Percentiles rank a stretch among this genome's conserved stretches.
These are phyloP conservation scores for Tupaia tana DNA, from an alignment of 2,113 vertebrate genomes.

Conservation along the genomic window DNA sequence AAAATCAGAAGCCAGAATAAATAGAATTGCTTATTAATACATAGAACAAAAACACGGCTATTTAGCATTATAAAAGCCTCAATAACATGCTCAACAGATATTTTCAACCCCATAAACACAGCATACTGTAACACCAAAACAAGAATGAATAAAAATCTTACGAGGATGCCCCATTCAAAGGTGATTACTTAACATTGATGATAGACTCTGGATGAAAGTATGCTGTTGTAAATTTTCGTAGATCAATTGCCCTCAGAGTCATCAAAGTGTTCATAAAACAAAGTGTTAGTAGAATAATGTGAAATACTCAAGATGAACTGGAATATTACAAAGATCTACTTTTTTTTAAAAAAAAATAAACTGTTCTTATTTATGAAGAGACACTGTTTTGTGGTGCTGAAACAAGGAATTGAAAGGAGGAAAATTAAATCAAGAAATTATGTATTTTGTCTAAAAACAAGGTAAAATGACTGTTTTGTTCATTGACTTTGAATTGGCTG, in stretches of 20 bases:
- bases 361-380: not conserved
- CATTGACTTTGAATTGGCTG: not conserved
- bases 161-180: not conserved
- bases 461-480: not conserved
- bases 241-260: not conserved
- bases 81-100: not conserved
- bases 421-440: not conserved
- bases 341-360: not conserved
- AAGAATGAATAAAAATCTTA: constrained; percentile 7
- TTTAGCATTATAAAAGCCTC: not conserved
- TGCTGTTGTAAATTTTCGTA: not conserved
- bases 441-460: not conserved
- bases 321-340: not conserved
- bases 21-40: constrained; percentile 33
- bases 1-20: not conserved
- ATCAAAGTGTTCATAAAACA: not conserved
- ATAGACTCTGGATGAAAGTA: not conserved
- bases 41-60: accelerated
- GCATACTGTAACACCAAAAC: not conserved
- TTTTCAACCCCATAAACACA: not conserved
- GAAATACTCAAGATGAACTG: not conserved
- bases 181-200: not conserved
- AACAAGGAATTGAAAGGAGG: not conserved
- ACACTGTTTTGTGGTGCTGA: not conserved
- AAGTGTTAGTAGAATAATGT: not conserved